Percentiles rank a stretch among this genome's conserved stretches.
Conservation (phyloP, 2,888 invertebrate genomes). For the Callimorpha dominula region DNA sequence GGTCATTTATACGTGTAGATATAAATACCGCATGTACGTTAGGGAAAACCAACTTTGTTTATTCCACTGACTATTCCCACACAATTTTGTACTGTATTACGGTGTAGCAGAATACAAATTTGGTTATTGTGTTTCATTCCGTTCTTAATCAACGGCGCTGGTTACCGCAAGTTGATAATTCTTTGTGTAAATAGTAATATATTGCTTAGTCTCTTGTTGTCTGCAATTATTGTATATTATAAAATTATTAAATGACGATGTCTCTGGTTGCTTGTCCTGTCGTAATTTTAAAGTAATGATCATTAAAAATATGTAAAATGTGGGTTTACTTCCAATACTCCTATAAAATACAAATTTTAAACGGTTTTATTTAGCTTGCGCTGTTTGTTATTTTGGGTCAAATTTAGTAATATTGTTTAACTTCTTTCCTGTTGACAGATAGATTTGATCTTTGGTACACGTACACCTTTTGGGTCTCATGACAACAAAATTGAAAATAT, state of each 20-base stretch:
- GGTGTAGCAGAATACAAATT: conserved; percentile 10
- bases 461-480: no score
- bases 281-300: background rate
- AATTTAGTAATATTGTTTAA: no score
- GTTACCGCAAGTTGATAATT: conserved; percentile 12
- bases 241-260: background rate
- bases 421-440: no score
- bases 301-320: background rate
- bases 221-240: conserved; percentile 4
- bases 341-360: no score
- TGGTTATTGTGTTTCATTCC: background rate
- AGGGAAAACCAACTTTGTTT: conserved; percentile 37
- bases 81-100: conserved; percentile 27
- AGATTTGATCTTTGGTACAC: no score
- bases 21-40: conserved; percentile 6
- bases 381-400: no score
- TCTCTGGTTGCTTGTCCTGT: background rate
- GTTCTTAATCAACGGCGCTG: conserved; percentile 1
- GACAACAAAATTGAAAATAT: no score
- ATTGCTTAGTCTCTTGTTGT: background rate
- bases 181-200: background rate
- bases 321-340: no score
- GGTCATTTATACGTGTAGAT: conserved; percentile 29
- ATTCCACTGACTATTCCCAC: conserved; percentile 6
- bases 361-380: no score